These are phyloP conservation scores for Leptinotarsa defecta DNA, from an alignment of 1,140 invertebrate species.

Conservation along the genomic window DNA sequence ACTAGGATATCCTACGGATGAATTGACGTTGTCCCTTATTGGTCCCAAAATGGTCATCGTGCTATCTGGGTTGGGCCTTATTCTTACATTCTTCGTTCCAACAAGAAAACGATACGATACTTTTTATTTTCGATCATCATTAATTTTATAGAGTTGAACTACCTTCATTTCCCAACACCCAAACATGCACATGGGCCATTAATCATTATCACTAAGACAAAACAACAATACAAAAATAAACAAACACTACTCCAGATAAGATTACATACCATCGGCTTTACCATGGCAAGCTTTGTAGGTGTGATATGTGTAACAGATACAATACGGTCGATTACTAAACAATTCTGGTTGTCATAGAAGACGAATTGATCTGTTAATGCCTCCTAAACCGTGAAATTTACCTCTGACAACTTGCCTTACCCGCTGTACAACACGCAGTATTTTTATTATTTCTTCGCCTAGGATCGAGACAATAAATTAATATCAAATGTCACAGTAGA, in stretches of 20 bases:
- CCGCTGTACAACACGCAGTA: not conserved
- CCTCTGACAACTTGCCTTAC: not conserved
- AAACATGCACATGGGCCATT: not conserved
- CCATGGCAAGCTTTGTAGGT: not conserved
- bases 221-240: not conserved
- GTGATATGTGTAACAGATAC: not conserved
- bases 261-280: not conserved
- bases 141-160: too few relatives aligned
- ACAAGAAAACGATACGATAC: too few relatives aligned
- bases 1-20: too few relatives aligned
- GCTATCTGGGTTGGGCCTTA: too few relatives aligned
- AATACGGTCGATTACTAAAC: conserved; percentile 3
- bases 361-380: conserved; percentile 3
- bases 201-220: not conserved
- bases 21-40: too few relatives aligned
- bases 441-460: conserved; percentile 6
- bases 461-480: not conserved
- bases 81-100: too few relatives aligned
- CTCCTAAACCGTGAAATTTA: not conserved
- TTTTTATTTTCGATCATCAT: too few relatives aligned
- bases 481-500: not conserved
- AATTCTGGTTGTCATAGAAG: not conserved
- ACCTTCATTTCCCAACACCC: not conserved
- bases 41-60: too few relatives aligned
- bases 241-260: not conserved